These are phyloP conservation scores for Napeogenes sylphis DNA, from an alignment of 2,888 invertebrate genomes.

Conservation along the genomic window DNA sequence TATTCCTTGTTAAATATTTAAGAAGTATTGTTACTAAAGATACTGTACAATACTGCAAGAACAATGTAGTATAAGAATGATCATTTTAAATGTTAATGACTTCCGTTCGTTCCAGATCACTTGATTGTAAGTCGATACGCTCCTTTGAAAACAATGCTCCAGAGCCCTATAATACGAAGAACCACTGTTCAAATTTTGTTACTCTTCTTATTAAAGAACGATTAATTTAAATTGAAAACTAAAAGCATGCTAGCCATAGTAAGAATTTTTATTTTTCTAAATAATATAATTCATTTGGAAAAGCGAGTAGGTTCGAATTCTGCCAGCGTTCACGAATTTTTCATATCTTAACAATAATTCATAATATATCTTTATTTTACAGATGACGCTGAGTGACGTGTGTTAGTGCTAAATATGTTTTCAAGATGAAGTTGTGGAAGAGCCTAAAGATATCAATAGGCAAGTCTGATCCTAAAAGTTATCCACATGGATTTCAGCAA, in stretches of 20 bases:
- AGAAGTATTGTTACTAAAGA: conserved; percentile 2
- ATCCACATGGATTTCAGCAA: conserved; percentile 63
- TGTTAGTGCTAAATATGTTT: conserved; percentile 55
- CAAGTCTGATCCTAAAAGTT: conserved; percentile 61
- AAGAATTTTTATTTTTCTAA: too few relatives aligned
- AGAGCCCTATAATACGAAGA: conserved; percentile 13
- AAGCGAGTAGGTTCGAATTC: too few relatives aligned
- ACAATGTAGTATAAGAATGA: conserved; percentile 13
- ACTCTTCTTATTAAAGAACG: not conserved
- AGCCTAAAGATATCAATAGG: conserved; percentile 73
- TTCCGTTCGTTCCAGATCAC: conserved; percentile 35
- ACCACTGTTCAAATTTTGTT: not conserved
- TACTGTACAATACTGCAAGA: conserved; percentile 4
- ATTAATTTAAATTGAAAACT: not conserved
- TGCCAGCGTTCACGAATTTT: too few relatives aligned
- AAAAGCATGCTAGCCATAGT: too few relatives aligned
- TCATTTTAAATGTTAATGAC: conserved; percentile 22
- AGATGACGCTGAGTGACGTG: conserved; percentile 31
- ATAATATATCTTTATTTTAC: conserved; percentile 16
- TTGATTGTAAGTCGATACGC: conserved; percentile 28
- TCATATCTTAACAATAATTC: conserved; percentile 25
- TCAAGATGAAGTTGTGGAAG: conserved; percentile 75
- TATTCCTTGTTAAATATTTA: not conserved
- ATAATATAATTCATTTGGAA: too few relatives aligned
- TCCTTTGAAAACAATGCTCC: conserved; percentile 28